Evolutionary conservation across 2,113 vertebrate species (phyloP), one percentile per base, ranked within the genome.

Genomic region (Chaetodon trifascialis): DNA sequence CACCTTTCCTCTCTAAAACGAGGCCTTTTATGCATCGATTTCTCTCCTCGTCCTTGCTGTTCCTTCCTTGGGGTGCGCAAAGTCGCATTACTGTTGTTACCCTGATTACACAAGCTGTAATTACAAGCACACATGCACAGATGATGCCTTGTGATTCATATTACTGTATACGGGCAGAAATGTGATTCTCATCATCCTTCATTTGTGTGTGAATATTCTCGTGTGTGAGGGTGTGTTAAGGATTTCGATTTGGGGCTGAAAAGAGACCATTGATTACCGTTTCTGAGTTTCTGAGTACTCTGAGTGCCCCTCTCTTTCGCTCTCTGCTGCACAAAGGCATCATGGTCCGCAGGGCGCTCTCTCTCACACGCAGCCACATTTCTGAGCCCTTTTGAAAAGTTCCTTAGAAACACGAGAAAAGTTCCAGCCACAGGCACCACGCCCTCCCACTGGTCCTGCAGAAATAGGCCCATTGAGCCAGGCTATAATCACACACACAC

Each of bases 401-500:
- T 94, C 88, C 93, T 93, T 94, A 93, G 94, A 91, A 94, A 94
- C 94, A 89, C 73, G 54, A 91, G 92, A 94, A 92, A 93, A 94
- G 94, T 94, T 91, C 82, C 88, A 92, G 89, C 93, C 91, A 91
- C 93, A 90, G 93, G 93, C 88, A 12, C 88, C 89, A 94, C 91
- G 80, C 93, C 90, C 91, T 93, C 93, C 92, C 87, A 93, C 94
- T 88, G 93, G 86, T 86, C 84, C 75, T 64, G 86, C 91, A 82
- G 92, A 91, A 91, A 93, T 86, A 60, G 84, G 82, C 79, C 84
- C 88, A 93, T 94, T 93, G 90, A 94, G 89, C 82, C 64, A 75
- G 86, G 80, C 89, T 89, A 83, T 91, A 92, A 88, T 86, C 85
- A 86, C 84, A 75, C 88, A 65, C 81, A 62, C 70, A 59, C 74